Evolutionary conservation across 2,888 invertebrate species (phyloP).

Genomic region (Mythimna pallens): DNA sequence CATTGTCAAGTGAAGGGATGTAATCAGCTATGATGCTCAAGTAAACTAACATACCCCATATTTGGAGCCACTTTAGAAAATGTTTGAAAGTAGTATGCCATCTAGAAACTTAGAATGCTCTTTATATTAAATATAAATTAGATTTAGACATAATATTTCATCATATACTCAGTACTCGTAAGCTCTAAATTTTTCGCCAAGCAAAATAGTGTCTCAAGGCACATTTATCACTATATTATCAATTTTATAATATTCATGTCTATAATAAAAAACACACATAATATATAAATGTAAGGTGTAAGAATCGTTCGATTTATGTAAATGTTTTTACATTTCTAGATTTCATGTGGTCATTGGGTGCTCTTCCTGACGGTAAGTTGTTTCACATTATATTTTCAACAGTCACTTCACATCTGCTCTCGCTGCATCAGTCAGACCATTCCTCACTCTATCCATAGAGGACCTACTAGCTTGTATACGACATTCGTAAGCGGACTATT

Average conservation of each 20-base stretch:
- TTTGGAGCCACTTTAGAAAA: slow-evolving; percentile 78
- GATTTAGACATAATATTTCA: slow-evolving; percentile 74
- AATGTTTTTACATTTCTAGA: slow-evolving; percentile 94
- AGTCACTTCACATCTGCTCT: slow-evolving; percentile 78
- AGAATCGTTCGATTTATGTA: slow-evolving; percentile 90
- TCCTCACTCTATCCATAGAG: slow-evolving; percentile 62
- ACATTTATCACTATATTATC: slow-evolving; percentile 75
- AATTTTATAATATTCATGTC: slow-evolving; percentile 69
- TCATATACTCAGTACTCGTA: slow-evolving; percentile 76
- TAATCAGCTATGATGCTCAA: slow-evolving; percentile 75
- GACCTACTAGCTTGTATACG: slow-evolving; percentile 54
- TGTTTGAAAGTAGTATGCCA: slow-evolving; percentile 81
- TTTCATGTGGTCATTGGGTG: slow-evolving; percentile 99
- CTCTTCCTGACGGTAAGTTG: slow-evolving; percentile 98
- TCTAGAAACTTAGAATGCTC: slow-evolving; percentile 80
- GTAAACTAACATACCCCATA: slow-evolving; percentile 86
- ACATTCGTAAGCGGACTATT: slow-evolving; percentile 62
- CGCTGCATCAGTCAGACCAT: slow-evolving; percentile 79
- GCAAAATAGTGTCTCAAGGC: slow-evolving; percentile 90
- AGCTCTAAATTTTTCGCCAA: slow-evolving; percentile 85
- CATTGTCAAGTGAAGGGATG: slow-evolving; percentile 78
- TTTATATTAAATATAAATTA: slow-evolving; percentile 77
- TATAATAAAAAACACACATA: slow-evolving; percentile 75
- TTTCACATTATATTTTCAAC: slow-evolving; percentile 81
- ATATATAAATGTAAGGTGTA: slow-evolving; percentile 84